Evolutionary conservation across 2,888 invertebrate species (phyloP), one percentile per base, ranked within the genome.

Genomic region (Eupithecia centaureata): DNA sequence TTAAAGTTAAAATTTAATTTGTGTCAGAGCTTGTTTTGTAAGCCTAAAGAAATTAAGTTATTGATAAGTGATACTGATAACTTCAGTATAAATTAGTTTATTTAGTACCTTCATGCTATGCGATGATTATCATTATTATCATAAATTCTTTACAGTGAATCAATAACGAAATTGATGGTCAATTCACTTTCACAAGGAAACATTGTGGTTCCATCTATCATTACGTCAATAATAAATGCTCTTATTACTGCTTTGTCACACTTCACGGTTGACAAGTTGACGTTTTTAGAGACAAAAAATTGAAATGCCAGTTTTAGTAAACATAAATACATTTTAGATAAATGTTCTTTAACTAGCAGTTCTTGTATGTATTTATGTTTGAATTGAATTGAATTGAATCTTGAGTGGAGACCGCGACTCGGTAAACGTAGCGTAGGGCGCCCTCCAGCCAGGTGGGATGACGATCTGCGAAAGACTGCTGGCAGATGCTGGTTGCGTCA

Each of bases 101-200:
- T n/a, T n/a, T n/a, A n/a, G n/a, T n/a, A n/a, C n/a, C n/a, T n/a
- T n/a, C n/a, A n/a, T n/a, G n/a, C 38, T 7, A n/a, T n/a, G 38
- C 10, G 22, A 47, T 22, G 18, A 22, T 47, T 42, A 18, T 42
- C 18, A 38, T n/a, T 5, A 38, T n/a, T 42, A 18, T 42, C 13
- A 52, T 25, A 27, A 57, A 57, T 57, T 25, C 30, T 18, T 33
- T 30, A 5, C 2, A 33, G 10, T 10, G 15, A 47, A 35, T 10
- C 35, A 62, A 61, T 64, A 47, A 47, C n/a, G 30, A 28, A 61
- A 35, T 56, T 57, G 28, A 38, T 61, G 25, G 64, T 61, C 51
- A 64, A 64, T 68, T 63, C 38, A 68, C 68, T 68, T 68, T 68
- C 68, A 64, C 68, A n/a, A 64, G 64, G 68, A 68, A 68, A 61